Evolutionary conservation across 2,113 vertebrate species (phyloP).

Genomic region (Upupa epops): DNA sequence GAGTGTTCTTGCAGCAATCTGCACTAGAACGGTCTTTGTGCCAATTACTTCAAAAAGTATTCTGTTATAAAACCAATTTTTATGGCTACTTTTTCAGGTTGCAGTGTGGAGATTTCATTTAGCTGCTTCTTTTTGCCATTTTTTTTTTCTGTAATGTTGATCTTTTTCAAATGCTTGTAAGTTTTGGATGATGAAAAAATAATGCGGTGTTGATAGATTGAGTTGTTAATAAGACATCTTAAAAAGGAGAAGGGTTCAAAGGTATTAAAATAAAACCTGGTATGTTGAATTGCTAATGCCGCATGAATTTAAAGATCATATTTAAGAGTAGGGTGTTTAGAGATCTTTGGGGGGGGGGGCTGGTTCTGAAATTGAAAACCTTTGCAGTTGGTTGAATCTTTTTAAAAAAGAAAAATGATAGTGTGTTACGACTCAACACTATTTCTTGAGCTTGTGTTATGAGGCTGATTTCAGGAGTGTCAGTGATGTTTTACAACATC

Average conservation of each 20-base stretch:
- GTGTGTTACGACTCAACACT: not conserved
- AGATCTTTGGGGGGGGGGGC: not conserved
- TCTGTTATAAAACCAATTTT: constrained; percentile 75
- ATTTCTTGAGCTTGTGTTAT: not conserved
- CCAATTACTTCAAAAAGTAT: constrained; percentile 84
- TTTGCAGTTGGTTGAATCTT: not conserved
- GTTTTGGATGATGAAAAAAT: constrained; percentile 46
- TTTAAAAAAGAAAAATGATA: constrained; percentile 6
- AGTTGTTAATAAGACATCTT: constrained; percentile 47
- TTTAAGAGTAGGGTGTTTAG: constrained; percentile 43
- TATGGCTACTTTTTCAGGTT: constrained; percentile 76
- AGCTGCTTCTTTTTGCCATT: constrained; percentile 49
- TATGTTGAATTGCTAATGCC: constrained; percentile 32
- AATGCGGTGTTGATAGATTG: constrained; percentile 10
- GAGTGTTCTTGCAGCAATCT: constrained; percentile 85
- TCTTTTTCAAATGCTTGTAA: constrained; percentile 55
- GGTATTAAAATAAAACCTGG: constrained; percentile 33
- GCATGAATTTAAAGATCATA: constrained; percentile 55
- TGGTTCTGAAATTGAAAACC: not conserved
- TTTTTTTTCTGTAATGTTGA: constrained; percentile 60
- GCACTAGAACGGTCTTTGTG: constrained; percentile 76
- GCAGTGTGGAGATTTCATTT: constrained; percentile 72
- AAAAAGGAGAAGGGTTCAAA: constrained; percentile 20
- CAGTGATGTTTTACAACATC: not conserved
- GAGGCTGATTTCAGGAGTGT: not conserved